A percentile compares a stretch with the other conserved stretches of the same genome.
phyloP scores from a whole-genome alignment of 2,113 vertebrate species.

The Scomber scombrus region DNA sequence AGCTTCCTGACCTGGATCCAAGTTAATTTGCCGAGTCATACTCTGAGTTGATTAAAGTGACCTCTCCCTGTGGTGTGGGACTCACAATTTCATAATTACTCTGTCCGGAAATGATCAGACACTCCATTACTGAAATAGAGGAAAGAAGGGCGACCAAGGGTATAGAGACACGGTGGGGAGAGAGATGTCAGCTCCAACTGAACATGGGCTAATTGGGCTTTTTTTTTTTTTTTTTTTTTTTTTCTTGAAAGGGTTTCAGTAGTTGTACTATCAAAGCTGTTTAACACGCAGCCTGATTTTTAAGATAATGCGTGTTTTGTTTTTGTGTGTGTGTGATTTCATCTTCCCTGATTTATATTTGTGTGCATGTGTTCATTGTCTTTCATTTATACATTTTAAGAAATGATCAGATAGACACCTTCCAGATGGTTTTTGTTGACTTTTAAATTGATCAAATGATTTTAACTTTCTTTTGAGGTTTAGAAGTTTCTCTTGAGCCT shows the following conservation, averaged over 20 bases:
- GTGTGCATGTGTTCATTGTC: too few relatives aligned
- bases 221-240: background rate
- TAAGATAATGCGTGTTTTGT: background rate
- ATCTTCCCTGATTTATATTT: background rate
- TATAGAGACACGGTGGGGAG: background rate
- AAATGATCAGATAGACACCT: too few relatives aligned
- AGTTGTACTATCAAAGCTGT: background rate
- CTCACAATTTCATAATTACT: slow-evolving; percentile 58
- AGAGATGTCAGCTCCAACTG: slow-evolving; percentile 23
- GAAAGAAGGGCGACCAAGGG: background rate
- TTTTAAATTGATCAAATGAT: background rate
- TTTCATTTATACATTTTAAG: background rate
- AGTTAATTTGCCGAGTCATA: slow-evolving; percentile 55
- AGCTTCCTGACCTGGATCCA: slow-evolving; percentile 44
- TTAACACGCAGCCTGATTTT: background rate
- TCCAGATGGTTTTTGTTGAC: too few relatives aligned
- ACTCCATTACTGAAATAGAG: slow-evolving; percentile 26
- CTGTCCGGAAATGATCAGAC: slow-evolving; percentile 42
- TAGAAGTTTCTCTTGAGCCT: background rate
- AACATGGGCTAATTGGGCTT: slow-evolving; percentile 32
- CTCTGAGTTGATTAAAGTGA: slow-evolving; percentile 69
- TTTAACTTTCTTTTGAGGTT: background rate
- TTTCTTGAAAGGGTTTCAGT: background rate
- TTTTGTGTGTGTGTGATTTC: background rate
- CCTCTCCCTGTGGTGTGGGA: slow-evolving; percentile 23